Conservation (phyloP, 2,797 vertebrate genomes). For the Chaetophractus vellerosus region DNA sequence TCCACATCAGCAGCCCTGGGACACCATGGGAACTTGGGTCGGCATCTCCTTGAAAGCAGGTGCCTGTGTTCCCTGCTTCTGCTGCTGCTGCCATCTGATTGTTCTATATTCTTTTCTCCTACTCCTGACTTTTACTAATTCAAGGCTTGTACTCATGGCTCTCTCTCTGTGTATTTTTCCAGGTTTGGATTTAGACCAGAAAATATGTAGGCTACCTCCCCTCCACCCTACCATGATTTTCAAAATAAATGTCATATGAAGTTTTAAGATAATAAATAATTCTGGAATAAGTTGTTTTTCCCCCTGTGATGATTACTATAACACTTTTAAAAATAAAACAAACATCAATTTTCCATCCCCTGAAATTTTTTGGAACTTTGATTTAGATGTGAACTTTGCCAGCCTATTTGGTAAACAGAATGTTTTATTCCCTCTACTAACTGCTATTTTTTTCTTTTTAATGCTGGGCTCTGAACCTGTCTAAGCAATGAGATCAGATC, state of each 20-base stretch:
- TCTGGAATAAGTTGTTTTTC: constrained; percentile 7
- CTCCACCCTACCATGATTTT: not conserved
- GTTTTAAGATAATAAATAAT: constrained; percentile 38
- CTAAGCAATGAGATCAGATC: not conserved
- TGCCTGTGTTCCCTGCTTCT: not conserved
- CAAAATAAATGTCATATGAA: not conserved
- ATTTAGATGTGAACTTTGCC: not conserved
- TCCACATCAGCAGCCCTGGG: not conserved
- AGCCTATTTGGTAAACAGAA: not conserved
- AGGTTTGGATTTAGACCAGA: not conserved
- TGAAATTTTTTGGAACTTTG: not conserved
- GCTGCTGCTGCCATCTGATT: not conserved
- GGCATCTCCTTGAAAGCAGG: not conserved
- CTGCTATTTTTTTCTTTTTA: not conserved
- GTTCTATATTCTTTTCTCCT: not conserved
- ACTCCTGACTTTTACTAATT: not conserved
- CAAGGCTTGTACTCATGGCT: not conserved
- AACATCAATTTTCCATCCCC: not conserved
- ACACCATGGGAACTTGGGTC: rapidly evolving
- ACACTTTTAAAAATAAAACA: constrained; percentile 42
- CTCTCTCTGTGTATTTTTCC: not conserved
- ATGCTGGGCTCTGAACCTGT: not conserved
- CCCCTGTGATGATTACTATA: not conserved
- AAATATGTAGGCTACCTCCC: not conserved
- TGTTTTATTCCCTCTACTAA: not conserved